Conservation (phyloP, 1,140 invertebrate genomes). For the Drosophila guanche region DNA sequence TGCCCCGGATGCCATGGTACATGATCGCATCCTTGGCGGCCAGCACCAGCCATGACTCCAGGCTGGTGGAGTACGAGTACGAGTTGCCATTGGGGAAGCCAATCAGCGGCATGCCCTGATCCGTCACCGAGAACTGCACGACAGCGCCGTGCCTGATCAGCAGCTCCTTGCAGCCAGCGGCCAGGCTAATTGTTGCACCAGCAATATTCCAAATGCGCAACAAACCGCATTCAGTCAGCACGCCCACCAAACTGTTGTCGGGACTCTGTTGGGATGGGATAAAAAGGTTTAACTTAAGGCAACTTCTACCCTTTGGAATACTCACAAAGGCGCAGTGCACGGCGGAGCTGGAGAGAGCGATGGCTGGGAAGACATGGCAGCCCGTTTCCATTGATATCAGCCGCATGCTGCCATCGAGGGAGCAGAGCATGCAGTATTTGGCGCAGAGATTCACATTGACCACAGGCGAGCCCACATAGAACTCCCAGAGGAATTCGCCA, state of each 20-base stretch:
- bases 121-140: constrained; percentile 72
- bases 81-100: constrained; percentile 72
- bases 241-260: constrained; percentile 67
- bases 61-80: constrained; percentile 67
- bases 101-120: constrained; percentile 75
- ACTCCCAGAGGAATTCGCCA: constrained; percentile 55
- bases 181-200: constrained; percentile 35
- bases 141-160: constrained; percentile 59
- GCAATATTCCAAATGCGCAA: constrained; percentile 76
- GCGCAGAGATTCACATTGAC: constrained; percentile 77
- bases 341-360: constrained; percentile 62
- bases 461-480: constrained; percentile 72
- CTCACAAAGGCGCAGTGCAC: constrained; percentile 80
- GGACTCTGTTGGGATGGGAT: constrained; percentile 51
- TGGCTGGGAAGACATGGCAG: constrained; percentile 67
- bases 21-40: constrained; percentile 79
- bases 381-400: constrained; percentile 72
- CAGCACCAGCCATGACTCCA: constrained; percentile 78
- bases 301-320: neutral
- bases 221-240: constrained; percentile 73
- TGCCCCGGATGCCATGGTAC: constrained; percentile 69
- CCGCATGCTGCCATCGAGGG: constrained; percentile 75
- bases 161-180: constrained; percentile 67
- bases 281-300: neutral
- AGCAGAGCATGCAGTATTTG: constrained; percentile 78